A percentile compares a stretch with the other conserved stretches of the same genome.
These are phyloP conservation scores for Apodemia hepburni DNA, from an alignment of 2,888 invertebrate genomes.

Conservation along the genomic window DNA sequence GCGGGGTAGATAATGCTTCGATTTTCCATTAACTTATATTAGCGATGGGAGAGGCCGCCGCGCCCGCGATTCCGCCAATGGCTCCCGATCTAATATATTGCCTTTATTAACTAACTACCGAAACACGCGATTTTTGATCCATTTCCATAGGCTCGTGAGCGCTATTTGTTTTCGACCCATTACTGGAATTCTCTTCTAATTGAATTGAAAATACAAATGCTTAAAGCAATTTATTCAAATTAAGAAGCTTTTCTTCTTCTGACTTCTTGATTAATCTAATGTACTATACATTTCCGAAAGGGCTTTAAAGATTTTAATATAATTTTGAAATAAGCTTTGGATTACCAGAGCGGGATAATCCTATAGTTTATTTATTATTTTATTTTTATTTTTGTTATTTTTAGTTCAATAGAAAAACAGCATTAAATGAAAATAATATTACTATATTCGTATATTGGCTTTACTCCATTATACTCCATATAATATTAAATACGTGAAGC, in stretches of 20 bases:
- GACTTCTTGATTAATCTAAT: too few species aligned
- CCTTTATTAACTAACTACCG: slow-evolving; percentile 66
- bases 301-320: too few species aligned
- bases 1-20: slow-evolving; percentile 71
- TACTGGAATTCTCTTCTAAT: slow-evolving; percentile 62
- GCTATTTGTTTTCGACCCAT: slow-evolving; percentile 69
- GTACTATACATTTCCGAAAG: too few species aligned
- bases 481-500: too few species aligned
- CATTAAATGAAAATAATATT: too few species aligned
- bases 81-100: slow-evolving; percentile 70
- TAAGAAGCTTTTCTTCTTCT: neutral
- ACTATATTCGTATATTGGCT: too few species aligned
- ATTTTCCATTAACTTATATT: slow-evolving; percentile 78
- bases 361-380: too few species aligned
- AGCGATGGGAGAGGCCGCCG: slow-evolving; percentile 67
- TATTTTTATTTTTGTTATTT: too few species aligned
- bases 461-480: too few species aligned
- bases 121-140: slow-evolving; percentile 76
- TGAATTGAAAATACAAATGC: slow-evolving; percentile 49
- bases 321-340: too few species aligned
- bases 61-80: slow-evolving; percentile 55
- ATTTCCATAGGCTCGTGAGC: slow-evolving; percentile 63
- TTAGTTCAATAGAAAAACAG: too few species aligned
- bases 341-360: too few species aligned
- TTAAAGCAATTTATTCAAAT: neutral